phyloP scores from a whole-genome alignment of 2,113 vertebrate species.

The Urocynchramus pylzowi region DNA sequence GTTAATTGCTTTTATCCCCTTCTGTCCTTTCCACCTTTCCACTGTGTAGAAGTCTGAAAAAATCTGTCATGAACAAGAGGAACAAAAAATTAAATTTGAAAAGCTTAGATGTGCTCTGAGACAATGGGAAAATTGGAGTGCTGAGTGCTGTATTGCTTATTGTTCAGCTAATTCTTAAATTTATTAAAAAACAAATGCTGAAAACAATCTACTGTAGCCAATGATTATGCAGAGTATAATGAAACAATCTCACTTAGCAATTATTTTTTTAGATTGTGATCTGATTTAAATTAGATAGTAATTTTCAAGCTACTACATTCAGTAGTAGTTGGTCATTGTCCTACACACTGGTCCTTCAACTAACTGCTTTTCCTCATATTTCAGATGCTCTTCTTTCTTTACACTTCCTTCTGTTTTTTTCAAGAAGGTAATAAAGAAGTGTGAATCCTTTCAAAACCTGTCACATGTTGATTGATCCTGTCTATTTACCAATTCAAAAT shows the following conservation, averaged over 20 bases:
- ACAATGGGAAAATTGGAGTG: neutral
- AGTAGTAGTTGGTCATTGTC: neutral
- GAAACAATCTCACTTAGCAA: neutral
- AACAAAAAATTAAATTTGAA: slow-evolving; percentile 7
- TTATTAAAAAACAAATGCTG: neutral
- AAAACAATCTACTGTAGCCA: neutral
- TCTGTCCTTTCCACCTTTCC: slow-evolving; percentile 6
- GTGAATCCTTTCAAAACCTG: neutral
- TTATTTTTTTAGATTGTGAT: neutral
- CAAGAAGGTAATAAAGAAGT: neutral
- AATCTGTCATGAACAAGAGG: neutral
- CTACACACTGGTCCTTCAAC: neutral
- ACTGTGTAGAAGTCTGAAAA: neutral
- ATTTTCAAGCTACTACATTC: neutral
- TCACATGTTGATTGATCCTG: slow-evolving; percentile 1
- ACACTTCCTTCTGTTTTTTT: neutral
- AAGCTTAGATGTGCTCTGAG: neutral
- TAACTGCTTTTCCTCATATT: neutral
- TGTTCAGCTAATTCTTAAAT: neutral
- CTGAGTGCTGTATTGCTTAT: neutral
- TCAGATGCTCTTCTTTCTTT: neutral
- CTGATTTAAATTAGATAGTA: neutral
- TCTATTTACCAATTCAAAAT: slow-evolving; percentile 39
- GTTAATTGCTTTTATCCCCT: slow-evolving; percentile 45
- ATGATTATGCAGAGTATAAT: neutral